Percentiles rank a stretch among this genome's conserved stretches.
phyloP scores from a whole-genome alignment of 2,797 vertebrate genomes.

The Gallinago solitaria region DNA sequence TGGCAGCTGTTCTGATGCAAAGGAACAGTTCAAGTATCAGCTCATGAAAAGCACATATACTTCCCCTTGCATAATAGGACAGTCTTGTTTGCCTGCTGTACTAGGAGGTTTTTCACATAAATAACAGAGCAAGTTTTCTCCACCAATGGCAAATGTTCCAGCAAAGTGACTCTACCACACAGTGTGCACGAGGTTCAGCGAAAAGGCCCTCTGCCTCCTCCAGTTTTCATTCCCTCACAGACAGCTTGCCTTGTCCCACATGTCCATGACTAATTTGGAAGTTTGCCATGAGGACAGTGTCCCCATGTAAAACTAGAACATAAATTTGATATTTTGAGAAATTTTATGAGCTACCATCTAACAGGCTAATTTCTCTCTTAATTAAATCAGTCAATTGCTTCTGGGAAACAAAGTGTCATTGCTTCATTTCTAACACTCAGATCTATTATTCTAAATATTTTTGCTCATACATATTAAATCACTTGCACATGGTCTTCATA shows the following conservation, averaged over 20 bases:
- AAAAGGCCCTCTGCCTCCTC: neutral
- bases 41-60: neutral
- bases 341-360: neutral
- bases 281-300: neutral
- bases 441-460: neutral
- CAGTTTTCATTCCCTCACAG: neutral
- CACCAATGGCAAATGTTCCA: neutral
- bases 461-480: slow-evolving; percentile 19
- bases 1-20: neutral
- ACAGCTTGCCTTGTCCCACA: neutral
- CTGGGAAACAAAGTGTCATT: slow-evolving; percentile 23
- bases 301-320: neutral
- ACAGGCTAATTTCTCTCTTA: slow-evolving; percentile 24
- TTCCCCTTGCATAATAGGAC: neutral
- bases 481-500: neutral
- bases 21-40: neutral
- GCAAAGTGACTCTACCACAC: rapidly evolving
- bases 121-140: neutral
- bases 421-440: slow-evolving; percentile 32
- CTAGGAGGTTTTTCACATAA: neutral
- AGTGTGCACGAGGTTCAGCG: neutral
- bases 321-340: neutral
- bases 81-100: neutral
- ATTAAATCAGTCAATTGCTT: slow-evolving; percentile 33
- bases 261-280: slow-evolving; percentile 8